phyloP scores from a whole-genome alignment of 2,888 invertebrate species.

The Cylindroiulus punctatus region DNA sequence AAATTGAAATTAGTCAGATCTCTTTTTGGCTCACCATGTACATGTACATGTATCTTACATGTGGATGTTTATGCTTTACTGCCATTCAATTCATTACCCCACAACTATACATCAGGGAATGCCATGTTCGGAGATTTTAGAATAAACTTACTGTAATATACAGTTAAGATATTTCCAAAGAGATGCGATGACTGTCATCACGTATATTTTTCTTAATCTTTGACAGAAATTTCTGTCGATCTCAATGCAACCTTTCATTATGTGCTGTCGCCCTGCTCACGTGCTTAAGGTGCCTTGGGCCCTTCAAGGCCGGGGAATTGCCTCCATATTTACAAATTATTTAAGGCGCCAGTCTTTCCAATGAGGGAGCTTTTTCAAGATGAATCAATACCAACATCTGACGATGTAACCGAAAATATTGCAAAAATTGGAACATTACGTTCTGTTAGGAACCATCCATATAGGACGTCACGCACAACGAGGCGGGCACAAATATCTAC shows the following conservation, averaged over 20 bases:
- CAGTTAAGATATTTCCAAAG: constrained; percentile 32
- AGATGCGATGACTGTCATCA: constrained; percentile 10
- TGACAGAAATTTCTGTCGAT: not conserved
- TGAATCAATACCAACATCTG: not conserved
- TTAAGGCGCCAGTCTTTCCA: constrained; percentile 24
- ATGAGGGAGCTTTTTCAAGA: not conserved
- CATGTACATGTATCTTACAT: too few species aligned
- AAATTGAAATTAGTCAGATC: too few species aligned
- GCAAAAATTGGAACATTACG: too few species aligned
- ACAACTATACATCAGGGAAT: too few species aligned
- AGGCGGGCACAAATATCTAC: too few species aligned
- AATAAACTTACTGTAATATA: not conserved
- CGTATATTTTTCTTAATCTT: not conserved
- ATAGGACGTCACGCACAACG: too few species aligned
- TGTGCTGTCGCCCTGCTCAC: constrained; percentile 15
- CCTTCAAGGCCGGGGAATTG: not conserved
- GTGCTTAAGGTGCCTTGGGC: not conserved
- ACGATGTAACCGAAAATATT: too few species aligned
- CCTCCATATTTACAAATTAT: constrained; percentile 25
- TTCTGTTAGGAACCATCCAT: too few species aligned
- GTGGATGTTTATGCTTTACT: too few species aligned
- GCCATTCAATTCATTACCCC: too few species aligned
- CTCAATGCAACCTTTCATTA: not conserved
- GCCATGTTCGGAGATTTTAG: not conserved
- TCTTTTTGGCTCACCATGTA: too few species aligned